Evolutionary conservation across 2,797 vertebrate species (phyloP), one percentile per base, ranked within the genome.

Genomic region (Sebastes steindachneri): DNA sequence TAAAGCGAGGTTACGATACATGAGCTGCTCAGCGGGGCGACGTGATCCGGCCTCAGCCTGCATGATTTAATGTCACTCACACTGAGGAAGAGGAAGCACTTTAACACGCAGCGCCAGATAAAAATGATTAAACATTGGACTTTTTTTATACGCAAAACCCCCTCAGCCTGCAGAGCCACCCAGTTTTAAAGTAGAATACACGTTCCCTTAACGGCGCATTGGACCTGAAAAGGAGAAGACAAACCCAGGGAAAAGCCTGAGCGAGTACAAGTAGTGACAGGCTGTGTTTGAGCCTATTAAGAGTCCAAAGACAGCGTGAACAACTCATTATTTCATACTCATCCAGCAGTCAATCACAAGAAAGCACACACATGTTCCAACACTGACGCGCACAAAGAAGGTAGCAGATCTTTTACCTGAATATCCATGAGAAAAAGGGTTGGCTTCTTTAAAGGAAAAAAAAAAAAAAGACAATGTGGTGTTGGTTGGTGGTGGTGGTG

Each of bases 351-450:
- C 92, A 93, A 70, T 87, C 90, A 89, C 54, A 48, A 3, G n/a
- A 28, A 45, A 3, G 10, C 62, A 26, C 72, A 51, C 68, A 59
- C 70, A 58, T 41, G 55, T 65, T 77, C 31, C 59, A 67, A 79
- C 78, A 63, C 59, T 17, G 15, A 54, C 76, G 62, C 31, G 71
- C 5, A 71, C 68, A 81, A 57, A 25, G 23, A 37, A 33, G 73
- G 54, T 6, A 68, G 57, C 19, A 69, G 19, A 77, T 76, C 62
- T 37, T 87, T 95, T 94, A 93, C 93, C 93, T 93, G 93, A 48
- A 81, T 69, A 73, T 93, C 94, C 91, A 94, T 94, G 83, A 90
- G 62, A 87, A 69, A 83, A 68, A 1, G 35, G 23, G 45, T 5
- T 53, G 75, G 70, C 72, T 77, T 89, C 83, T 80, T 74, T 63